Evolutionary conservation across 2,888 invertebrate genomes (phyloP).

Genomic region (Aleiodes alternator): DNA sequence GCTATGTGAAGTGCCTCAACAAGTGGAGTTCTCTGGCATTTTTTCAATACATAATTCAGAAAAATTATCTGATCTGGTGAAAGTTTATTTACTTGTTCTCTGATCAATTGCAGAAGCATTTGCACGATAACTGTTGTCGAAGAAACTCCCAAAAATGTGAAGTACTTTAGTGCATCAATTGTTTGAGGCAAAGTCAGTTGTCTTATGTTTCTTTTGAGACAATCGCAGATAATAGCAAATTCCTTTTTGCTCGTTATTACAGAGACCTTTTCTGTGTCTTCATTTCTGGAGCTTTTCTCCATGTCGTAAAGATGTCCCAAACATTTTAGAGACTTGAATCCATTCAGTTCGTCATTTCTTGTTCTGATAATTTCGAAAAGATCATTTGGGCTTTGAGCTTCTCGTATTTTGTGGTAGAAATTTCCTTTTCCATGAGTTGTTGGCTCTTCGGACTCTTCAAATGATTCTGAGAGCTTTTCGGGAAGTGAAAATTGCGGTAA

Average conservation of each 20-base stretch:
- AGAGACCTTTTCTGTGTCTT: conserved; percentile 15
- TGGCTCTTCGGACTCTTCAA: neutral
- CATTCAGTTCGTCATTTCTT: conserved; percentile 73
- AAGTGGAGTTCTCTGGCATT: conserved; percentile 78
- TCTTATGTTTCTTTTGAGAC: conserved; percentile 76
- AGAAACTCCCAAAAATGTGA: conserved; percentile 79
- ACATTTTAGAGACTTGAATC: conserved; percentile 78
- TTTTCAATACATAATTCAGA: conserved; percentile 78
- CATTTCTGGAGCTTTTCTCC: conserved; percentile 76
- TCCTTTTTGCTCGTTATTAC: conserved; percentile 37
- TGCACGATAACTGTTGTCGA: conserved; percentile 79
- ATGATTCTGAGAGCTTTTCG: too few species aligned
- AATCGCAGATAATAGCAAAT: conserved; percentile 56
- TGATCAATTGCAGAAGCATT: conserved; percentile 80
- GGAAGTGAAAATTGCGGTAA: too few species aligned
- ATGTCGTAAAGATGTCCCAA: conserved; percentile 78
- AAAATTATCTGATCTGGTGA: conserved; percentile 80
- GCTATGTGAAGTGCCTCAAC: conserved; percentile 81
- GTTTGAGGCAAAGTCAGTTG: conserved; percentile 77
- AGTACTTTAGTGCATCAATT: conserved; percentile 79
- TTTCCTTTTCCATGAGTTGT: neutral
- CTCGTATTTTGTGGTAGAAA: neutral
- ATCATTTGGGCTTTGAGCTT: neutral
- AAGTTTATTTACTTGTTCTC: conserved; percentile 80
- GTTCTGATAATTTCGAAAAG: conserved; percentile 76